These are phyloP conservation scores for Vultur gryphus DNA, from an alignment of 2,797 vertebrate species.

Conservation along the genomic window DNA sequence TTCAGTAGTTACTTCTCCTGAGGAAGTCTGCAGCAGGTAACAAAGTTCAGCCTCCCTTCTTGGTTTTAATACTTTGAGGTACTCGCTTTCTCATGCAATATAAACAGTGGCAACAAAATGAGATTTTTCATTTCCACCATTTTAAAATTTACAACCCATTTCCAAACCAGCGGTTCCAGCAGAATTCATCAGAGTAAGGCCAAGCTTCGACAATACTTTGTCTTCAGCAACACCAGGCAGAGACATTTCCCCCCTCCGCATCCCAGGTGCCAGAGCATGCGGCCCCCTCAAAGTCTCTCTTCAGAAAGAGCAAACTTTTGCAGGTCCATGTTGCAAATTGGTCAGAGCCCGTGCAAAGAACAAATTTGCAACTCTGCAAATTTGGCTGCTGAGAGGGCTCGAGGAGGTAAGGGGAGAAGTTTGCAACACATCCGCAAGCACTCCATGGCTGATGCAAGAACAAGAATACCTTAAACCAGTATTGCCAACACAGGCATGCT, in stretches of 20 bases:
- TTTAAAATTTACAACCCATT: not conserved
- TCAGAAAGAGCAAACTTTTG: too few species aligned
- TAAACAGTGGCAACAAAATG: not conserved
- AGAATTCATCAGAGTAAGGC: not conserved
- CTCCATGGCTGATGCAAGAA: not conserved
- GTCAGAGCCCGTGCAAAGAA: not conserved
- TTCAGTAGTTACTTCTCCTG: not conserved
- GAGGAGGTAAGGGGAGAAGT: not conserved
- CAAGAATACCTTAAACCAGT: not conserved
- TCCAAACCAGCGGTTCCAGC: not conserved
- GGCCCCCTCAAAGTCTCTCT: not conserved
- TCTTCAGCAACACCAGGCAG: not conserved
- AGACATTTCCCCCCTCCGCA: accelerated
- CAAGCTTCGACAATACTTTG: accelerated
- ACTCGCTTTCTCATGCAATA: not conserved
- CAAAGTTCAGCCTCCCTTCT: not conserved
- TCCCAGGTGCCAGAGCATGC: not conserved
- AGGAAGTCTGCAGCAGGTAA: not conserved
- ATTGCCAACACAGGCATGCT: not conserved
- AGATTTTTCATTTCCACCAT: not conserved
- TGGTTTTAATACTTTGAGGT: not conserved
- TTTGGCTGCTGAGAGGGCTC: not conserved
- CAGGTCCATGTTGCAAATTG: not conserved
- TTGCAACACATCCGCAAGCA: not conserved
- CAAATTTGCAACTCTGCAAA: too few species aligned